Base-by-base conservation (phyloP, 2,113 vertebrate genomes). In the Petaurus breviceps region DNA sequence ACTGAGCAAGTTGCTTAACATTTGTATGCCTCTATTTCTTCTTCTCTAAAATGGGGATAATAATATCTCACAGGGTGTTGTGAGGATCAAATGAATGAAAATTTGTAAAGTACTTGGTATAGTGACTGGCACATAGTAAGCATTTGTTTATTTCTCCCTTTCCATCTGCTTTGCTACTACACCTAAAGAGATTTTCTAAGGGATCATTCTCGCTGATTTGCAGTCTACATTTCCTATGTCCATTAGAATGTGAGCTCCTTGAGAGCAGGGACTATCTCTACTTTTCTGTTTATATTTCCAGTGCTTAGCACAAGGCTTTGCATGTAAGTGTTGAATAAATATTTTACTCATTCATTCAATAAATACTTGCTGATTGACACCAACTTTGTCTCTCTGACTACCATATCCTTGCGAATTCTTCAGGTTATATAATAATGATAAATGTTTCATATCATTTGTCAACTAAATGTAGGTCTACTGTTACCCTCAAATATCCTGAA, bases 401-500 rank as follows among this genome's bases (percentile, higher is more conserved):
- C 3, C n/a, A 46, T 26, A 95, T 91, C 51, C 93, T 95, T 54
- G 53, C 49, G 10, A 94, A 57, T 37, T 54, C 61, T 61, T 51
- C 57, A 95, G 77, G n/a, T 93, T 57, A 9, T 43, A 53, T 92
- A 89, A 96, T 95, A 96, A 84, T 84, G 68, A 96, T 89, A 92
- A 95, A 93, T 51, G 47, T 89, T 50, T 28, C 4, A 37, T 92
- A 37, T n/a, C 37, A 95, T 31, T 77, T 49, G 47, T 96, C 77
- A 0, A 8, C 26, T 92, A 92, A 95, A 61, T 95, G 50, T 95
- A 95, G 84, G 91, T 54, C 90, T 96, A 49, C 90, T 61, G 51
- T 91, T 90, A 96, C 53, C 92, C 94, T 91, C 28, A 55, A 95
- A 93, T 9, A 26, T 91, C 92, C 93, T 96, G 61, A 94, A 96